Percentiles rank a stretch among this genome's conserved stretches.
These are phyloP conservation scores for Leuciscus idus DNA, from an alignment of 2,113 vertebrate genomes.

Conservation along the genomic window DNA sequence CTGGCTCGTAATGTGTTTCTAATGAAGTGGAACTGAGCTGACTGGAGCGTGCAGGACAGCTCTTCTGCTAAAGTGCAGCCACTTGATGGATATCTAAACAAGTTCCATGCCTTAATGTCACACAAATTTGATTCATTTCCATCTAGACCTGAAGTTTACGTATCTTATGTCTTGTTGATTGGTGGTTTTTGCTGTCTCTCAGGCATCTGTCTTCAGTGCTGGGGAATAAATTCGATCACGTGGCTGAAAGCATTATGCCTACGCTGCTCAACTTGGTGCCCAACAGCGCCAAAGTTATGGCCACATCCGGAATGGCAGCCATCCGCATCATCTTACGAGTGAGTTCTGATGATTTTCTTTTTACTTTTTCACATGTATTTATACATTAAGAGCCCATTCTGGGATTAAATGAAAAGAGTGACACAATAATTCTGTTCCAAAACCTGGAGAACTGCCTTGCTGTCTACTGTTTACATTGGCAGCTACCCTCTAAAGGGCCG, in stretches of 20 bases:
- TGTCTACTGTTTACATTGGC: neutral
- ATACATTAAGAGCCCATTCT: no score
- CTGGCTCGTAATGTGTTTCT: slow-evolving; percentile 52
- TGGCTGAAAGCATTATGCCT: slow-evolving; percentile 97
- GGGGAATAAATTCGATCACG: slow-evolving; percentile 97
- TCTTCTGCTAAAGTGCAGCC: slow-evolving; percentile 48
- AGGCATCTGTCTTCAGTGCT: slow-evolving; percentile 91
- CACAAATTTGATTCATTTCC: slow-evolving; percentile 44
- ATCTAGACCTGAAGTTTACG: slow-evolving; percentile 5
- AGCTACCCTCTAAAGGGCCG: neutral
- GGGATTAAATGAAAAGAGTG: neutral
- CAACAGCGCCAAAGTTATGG: slow-evolving; percentile 99
- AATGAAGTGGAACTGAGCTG: slow-evolving; percentile 66
- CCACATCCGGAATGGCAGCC: slow-evolving; percentile 92
- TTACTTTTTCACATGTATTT: neutral
- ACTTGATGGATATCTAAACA: slow-evolving; percentile 62
- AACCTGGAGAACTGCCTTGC: neutral
- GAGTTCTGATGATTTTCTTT: slow-evolving; percentile 61
- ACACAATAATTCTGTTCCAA: neutral
- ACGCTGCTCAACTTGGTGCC: slow-evolving; percentile 98
- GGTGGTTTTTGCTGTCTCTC: slow-evolving; percentile 36
- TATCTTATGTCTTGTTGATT: neutral
- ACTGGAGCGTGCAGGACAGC: slow-evolving; percentile 16
- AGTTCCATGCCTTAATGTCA: slow-evolving; percentile 45
- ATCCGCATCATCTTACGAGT: slow-evolving; percentile 97